These are phyloP conservation scores for Platalea minor DNA, from an alignment of 2,797 vertebrate genomes.

Conservation along the genomic window DNA sequence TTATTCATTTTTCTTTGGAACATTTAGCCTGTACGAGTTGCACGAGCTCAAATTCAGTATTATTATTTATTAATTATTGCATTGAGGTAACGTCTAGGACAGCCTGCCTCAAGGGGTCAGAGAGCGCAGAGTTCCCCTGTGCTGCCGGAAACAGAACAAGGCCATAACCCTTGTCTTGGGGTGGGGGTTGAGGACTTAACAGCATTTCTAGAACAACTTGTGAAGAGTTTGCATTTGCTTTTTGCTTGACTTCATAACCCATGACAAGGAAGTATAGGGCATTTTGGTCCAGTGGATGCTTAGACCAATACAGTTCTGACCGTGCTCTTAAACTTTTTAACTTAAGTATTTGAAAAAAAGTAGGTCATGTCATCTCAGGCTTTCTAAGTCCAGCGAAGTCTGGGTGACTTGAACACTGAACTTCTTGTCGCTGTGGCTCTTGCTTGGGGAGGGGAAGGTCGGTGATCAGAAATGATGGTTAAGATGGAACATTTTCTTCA, in stretches of 20 bases:
- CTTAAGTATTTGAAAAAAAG: background rate
- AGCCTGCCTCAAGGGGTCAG: background rate
- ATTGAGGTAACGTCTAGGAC: slow-evolving; percentile 8
- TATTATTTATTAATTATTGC: slow-evolving; percentile 45
- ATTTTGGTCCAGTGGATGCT: background rate
- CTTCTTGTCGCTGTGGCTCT: background rate
- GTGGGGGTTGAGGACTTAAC: background rate
- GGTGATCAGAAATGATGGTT: background rate
- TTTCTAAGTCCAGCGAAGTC: accelerated
- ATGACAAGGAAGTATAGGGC: background rate
- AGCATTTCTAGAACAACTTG: background rate
- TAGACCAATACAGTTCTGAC: background rate
- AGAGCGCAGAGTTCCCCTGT: background rate
- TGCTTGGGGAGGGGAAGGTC: background rate
- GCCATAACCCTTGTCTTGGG: background rate
- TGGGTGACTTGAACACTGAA: background rate
- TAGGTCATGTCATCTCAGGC: background rate
- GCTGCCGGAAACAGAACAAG: background rate
- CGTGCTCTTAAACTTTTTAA: background rate
- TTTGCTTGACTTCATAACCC: background rate
- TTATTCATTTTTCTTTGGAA: slow-evolving; percentile 56
- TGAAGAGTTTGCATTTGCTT: background rate
- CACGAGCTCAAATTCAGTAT: background rate
- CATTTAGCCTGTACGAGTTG: background rate
- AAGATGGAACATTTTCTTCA: background rate